A percentile compares a stretch with the other conserved stretches of the same genome.
Evolutionary conservation across 1,140 invertebrate genomes (phyloP).

Genomic region (Plodia interpunctella): DNA sequence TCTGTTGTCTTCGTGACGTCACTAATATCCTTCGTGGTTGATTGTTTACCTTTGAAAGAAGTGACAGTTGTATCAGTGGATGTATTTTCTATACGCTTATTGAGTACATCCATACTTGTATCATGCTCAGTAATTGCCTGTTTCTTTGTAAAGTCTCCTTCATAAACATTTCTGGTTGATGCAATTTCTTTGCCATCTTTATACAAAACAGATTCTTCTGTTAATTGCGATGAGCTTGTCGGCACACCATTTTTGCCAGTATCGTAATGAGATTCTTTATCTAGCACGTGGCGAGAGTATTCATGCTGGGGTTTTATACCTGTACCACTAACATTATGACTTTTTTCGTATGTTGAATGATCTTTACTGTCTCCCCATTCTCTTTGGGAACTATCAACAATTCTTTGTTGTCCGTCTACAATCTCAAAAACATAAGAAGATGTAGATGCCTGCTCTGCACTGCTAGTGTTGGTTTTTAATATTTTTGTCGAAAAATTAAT

Average conservation of each 20-base stretch:
- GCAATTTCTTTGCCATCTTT: slow-evolving; percentile 68
- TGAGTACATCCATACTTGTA: slow-evolving; percentile 33
- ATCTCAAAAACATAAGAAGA: slow-evolving; percentile 78
- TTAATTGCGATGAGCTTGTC: slow-evolving; percentile 52
- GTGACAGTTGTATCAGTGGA: slow-evolving; percentile 37
- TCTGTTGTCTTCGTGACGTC: slow-evolving; percentile 50
- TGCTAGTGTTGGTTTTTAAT: slow-evolving; percentile 67
- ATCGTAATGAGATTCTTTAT: slow-evolving; percentile 76
- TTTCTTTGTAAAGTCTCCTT: slow-evolving; percentile 62
- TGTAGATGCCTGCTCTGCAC: slow-evolving; percentile 72
- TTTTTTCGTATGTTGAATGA: slow-evolving; percentile 74
- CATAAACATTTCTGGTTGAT: slow-evolving; percentile 57
- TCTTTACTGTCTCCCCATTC: slow-evolving; percentile 76
- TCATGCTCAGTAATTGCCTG: slow-evolving; percentile 55
- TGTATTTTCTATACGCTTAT: slow-evolving; percentile 39
- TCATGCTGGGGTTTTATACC: slow-evolving; percentile 75
- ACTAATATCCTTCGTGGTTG: slow-evolving; percentile 38
- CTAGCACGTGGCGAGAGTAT: slow-evolving; percentile 73
- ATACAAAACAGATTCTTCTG: slow-evolving; percentile 63
- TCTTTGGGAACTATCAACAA: slow-evolving; percentile 76
- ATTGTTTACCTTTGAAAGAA: slow-evolving; percentile 38
- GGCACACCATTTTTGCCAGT: slow-evolving; percentile 74
- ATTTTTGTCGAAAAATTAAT: slow-evolving; percentile 68
- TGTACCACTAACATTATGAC: slow-evolving; percentile 67
- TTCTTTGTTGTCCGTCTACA: slow-evolving; percentile 77